Conservation (phyloP, 2,113 vertebrate genomes). For the Chionodraco myersi region DNA sequence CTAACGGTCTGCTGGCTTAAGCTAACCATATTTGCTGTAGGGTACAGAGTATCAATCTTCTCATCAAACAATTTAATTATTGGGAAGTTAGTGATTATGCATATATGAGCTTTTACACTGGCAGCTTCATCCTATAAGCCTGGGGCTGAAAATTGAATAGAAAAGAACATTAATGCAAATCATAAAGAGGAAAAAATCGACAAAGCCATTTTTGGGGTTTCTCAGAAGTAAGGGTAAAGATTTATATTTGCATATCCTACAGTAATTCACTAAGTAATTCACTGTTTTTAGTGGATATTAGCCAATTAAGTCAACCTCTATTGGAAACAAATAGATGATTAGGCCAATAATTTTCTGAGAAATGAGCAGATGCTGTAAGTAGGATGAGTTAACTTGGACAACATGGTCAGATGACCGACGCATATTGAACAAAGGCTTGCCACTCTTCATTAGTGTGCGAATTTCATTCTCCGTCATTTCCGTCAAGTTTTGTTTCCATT, state of each 20-base stretch:
- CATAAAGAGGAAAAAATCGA: background rate
- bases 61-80: background rate
- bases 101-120: background rate
- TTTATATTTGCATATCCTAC: conserved; percentile 22
- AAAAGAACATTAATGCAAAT: conserved; percentile 1
- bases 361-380: background rate
- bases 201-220: background rate
- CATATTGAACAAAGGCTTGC: background rate
- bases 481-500: background rate
- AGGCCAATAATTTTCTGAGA: background rate
- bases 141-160: background rate
- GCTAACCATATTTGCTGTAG: background rate
- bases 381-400: background rate
- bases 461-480: conserved; percentile 4
- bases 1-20: background rate
- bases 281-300: background rate
- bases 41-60: background rate
- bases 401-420: background rate
- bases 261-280: conserved; percentile 11
- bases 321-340: background rate
- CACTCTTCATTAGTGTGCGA: background rate
- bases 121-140: background rate
- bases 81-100: background rate
- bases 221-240: too few species aligned
- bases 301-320: background rate